Percentiles rank a stretch among this genome's conserved stretches.
Evolutionary conservation across 2,888 invertebrate species (phyloP).

Genomic region (Drosophila atripex): DNA sequence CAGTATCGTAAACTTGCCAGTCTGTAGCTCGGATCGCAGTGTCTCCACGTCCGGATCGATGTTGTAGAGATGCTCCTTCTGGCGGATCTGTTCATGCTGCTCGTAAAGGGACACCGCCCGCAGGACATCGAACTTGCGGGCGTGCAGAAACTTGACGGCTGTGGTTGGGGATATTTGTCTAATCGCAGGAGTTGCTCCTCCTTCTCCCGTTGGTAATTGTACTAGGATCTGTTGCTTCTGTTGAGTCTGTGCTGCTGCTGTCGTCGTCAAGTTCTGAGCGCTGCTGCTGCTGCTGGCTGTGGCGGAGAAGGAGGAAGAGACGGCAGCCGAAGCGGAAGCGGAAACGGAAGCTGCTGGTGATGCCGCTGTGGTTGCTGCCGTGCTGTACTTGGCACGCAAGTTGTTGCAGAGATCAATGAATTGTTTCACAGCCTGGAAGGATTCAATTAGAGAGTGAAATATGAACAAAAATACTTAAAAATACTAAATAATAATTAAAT

Average conservation of each 20-base stretch:
- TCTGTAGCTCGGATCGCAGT: conserved; percentile 92
- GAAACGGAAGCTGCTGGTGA: conserved; percentile 27
- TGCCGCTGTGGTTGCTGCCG: conserved; percentile 22
- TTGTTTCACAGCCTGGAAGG: conserved; percentile 83
- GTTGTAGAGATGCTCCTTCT: conserved; percentile 92
- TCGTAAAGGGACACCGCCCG: conserved; percentile 96
- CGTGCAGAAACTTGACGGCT: conserved; percentile 96
- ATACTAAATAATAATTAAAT: too few relatives aligned
- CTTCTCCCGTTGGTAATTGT: conserved; percentile 7
- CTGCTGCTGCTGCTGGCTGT: conserved; percentile 47
- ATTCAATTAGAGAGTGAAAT: background rate
- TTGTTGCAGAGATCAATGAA: conserved; percentile 84
- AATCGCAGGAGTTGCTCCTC: conserved; percentile 45
- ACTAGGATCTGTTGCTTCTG: conserved; percentile 18
- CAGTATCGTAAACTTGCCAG: conserved; percentile 98
- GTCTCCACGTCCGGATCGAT: conserved; percentile 94
- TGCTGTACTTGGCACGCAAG: conserved; percentile 73
- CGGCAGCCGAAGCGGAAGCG: conserved; percentile 6
- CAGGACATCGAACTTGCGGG: conserved; percentile 96
- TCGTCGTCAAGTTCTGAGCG: conserved; percentile 43
- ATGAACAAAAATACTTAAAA: too few relatives aligned
- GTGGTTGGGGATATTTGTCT: conserved; percentile 88
- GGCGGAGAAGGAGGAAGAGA: conserved; percentile 3
- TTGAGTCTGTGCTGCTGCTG: background rate
- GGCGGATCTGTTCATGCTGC: conserved; percentile 95